Base-by-base conservation (phyloP, 2,113 vertebrate species). In the Ophiodon elongatus region DNA sequence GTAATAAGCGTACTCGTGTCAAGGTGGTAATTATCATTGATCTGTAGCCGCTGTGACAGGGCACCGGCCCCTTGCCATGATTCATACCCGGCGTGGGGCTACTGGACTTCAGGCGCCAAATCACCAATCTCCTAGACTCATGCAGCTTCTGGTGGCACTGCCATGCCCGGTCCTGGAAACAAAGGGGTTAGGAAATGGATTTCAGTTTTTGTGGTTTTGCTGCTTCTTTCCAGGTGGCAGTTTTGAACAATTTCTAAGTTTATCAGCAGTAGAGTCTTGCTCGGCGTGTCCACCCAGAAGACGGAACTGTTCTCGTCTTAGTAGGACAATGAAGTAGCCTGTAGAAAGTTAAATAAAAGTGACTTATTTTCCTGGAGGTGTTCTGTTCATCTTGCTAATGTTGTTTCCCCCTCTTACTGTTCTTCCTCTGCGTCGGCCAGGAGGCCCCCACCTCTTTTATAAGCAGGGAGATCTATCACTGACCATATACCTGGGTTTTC, bases 1-100 rank as follows among this genome's bases (percentile, higher is more conserved):
- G 97, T 98, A 98, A 98, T 97, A 98, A 98, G 96, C 96, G 97
- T 96, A 97, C 97, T 97, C 97, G 84, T 98, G 97, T 98, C 97
- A 97, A 96, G 95, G 95, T 96, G 96, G 97, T 98, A 98, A 98
- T 98, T 98, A 98, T 96, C 97, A 98, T 98, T 97, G 97, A 98
- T 98, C 97, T 97, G 96, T 94, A 95, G 96, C 95, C 67, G 91
- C 92, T 92, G 95, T 97, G 97, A 98, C 97, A 97, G 96, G 96
- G 96, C 96, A 95, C 92, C 95, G 92, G 95, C 95, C 96, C 95
- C 92, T 82, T 91, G 91, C 91, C 91, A 91, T 98, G 97, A 98
- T 97, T 97, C 96, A 98, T 97, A 94, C 95, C 93, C 90, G 93
- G 94, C 92, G 85, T 95, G 96, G 89, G 93, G 67, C 90, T 85